A percentile compares a stretch with the other conserved stretches of the same genome.
Conservation (phyloP, 2,888 invertebrate genomes). For the Drosophila picticornis region DNA sequence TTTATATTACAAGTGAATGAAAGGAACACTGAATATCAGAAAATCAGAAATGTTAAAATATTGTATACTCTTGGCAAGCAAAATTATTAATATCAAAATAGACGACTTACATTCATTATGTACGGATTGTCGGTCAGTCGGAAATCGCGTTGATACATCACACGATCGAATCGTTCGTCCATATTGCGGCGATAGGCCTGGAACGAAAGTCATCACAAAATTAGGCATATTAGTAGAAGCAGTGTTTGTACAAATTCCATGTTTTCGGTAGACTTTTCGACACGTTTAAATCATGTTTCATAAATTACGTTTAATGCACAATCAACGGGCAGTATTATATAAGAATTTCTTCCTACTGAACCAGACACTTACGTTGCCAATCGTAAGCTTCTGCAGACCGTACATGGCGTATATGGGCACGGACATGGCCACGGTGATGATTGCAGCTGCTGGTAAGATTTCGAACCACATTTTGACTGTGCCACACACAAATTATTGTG, state of each 20-base stretch:
- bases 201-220: conserved; percentile 57
- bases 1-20: background rate
- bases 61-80: background rate
- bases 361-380: conserved; percentile 88
- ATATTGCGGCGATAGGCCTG: conserved; percentile 88
- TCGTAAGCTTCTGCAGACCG: conserved; percentile 87
- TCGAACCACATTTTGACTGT: conserved; percentile 89
- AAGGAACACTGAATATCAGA: background rate
- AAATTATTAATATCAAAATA: conserved; percentile 8
- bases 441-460: conserved; percentile 88
- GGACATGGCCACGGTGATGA: conserved; percentile 87
- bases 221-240: background rate
- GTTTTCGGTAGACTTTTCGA: background rate
- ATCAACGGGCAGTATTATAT: conserved; percentile 77
- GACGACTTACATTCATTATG: conserved; percentile 86
- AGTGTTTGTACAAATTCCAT: conserved; percentile 8
- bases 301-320: conserved; percentile 56
- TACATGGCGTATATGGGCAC: conserved; percentile 88
- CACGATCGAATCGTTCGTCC: conserved; percentile 86
- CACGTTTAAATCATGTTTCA: conserved; percentile 63
- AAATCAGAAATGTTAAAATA: conserved; percentile 8
- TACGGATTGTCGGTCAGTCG: conserved; percentile 88
- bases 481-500: conserved; percentile 34
- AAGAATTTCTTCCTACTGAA: conserved; percentile 68
- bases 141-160: conserved; percentile 88